Evolutionary conservation across 2,113 vertebrate species (phyloP).

Genomic region (Isichthys henryi): DNA sequence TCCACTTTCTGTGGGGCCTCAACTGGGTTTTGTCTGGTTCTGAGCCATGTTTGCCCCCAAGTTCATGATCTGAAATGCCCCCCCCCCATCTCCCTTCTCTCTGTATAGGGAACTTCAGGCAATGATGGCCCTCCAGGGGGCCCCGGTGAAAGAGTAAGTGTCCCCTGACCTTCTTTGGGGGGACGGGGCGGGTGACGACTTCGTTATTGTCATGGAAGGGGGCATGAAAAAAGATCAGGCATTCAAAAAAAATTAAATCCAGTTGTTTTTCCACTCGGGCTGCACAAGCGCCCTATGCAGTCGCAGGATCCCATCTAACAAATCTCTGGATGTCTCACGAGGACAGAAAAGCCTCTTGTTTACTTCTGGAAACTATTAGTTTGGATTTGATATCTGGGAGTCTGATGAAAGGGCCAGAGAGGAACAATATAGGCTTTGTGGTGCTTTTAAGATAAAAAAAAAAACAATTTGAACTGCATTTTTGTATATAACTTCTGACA

Average conservation of each 20-base stretch:
- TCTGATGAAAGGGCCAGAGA: neutral
- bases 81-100: constrained; percentile 28
- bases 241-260: neutral
- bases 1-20: neutral
- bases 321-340: neutral
- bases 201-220: neutral
- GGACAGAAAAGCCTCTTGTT: constrained; percentile 7
- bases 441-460: neutral
- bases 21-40: neutral
- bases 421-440: constrained; percentile 2
- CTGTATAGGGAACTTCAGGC: constrained; percentile 80
- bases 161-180: neutral
- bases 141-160: constrained; percentile 87
- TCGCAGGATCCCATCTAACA: neutral
- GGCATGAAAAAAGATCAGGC: neutral
- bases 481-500: neutral
- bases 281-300: neutral
- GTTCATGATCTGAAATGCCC: constrained; percentile 21
- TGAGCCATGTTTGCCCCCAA: neutral
- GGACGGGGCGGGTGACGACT: neutral
- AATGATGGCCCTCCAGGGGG: constrained; percentile 87
- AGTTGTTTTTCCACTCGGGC: neutral
- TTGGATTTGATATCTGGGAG: neutral
- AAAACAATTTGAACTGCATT: neutral
- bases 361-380: constrained; percentile 8